Base-by-base conservation (phyloP, 2,797 vertebrate species). In the Dromococcyx pavoninus region DNA sequence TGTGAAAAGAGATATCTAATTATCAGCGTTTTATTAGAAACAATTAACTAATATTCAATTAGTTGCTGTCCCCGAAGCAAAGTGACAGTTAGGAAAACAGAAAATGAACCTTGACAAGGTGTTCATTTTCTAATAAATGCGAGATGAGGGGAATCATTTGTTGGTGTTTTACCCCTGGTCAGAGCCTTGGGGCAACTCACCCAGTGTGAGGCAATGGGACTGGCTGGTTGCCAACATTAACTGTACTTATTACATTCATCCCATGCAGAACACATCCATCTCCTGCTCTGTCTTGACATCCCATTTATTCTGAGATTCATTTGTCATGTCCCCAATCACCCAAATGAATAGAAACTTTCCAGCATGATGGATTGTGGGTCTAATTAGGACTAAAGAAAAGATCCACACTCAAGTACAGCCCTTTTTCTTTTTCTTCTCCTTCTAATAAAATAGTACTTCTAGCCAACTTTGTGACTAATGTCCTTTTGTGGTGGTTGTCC, bases 281-380 rank as follows among this genome's bases (percentile, higher is more conserved):
- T 99, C 98, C 97, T 97, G 97, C 97, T 97, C 95, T 90, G 91
- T 83, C 88, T 98, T 98, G 98, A 98, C 98, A 98, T 98, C 97
- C 98, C 97, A 98, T 98, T 99, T 99, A 98, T 99, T 98, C 98
- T 96, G 85, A 98, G 98, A 98, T 98, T 98, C 98, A 99, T 99
- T 99, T 98, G 98, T 99, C 98, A 99, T 98, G 98, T 98, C 98
- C 97, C 98, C 98, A 98, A 98, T 99, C 98, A 98, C 98, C 95
- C 97, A 97, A 98, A 98, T 99, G 98, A 99, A 99, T 98, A 98
- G 98, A 98, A 98, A 98, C 91, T 96, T 97, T 97, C 97, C 96
- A 97, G 97, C 94, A 97, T 99, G 98, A 99, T 99, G 98, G 98
- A 99, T 99, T 98, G 97, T 94, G 89, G 96, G 97, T 98, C 98